Conservation (phyloP, 2,113 vertebrate genomes). For the Ivindomyrus marchei region DNA sequence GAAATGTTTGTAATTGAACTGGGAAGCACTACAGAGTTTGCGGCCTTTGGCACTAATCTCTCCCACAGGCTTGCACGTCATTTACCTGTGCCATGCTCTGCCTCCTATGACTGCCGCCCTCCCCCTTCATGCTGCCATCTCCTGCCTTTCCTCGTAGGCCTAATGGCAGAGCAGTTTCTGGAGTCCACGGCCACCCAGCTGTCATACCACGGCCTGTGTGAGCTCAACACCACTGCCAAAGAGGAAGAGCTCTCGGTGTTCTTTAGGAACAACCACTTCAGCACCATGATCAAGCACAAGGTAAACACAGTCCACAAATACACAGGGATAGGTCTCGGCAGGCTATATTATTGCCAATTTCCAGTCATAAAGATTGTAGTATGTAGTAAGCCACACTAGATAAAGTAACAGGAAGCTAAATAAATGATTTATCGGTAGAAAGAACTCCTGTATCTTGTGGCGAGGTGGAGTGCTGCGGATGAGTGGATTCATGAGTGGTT, state of each 20-base stretch:
- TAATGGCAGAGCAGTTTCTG: constrained; percentile 86
- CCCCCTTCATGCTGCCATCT: neutral
- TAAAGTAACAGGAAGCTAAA: neutral
- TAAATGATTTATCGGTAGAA: neutral
- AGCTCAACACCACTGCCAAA: constrained; percentile 65
- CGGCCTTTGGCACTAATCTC: neutral
- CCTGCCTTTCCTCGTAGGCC: constrained; percentile 50
- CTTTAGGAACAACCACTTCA: constrained; percentile 97
- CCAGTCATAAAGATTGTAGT: neutral
- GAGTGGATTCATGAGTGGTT: neutral
- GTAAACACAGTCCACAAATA: constrained; percentile 40
- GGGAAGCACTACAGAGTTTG: neutral
- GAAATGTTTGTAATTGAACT: neutral
- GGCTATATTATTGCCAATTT: neutral
- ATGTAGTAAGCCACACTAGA: neutral
- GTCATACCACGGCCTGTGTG: constrained; percentile 85
- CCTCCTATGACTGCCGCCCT: neutral
- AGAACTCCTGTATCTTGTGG: neutral
- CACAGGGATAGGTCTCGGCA: neutral
- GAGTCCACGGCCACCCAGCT: constrained; percentile 81
- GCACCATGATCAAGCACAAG: constrained; percentile 89
- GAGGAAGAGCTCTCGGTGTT: constrained; percentile 85
- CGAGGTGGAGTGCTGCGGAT: neutral
- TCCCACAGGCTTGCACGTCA: neutral
- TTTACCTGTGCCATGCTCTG: neutral